Evolutionary conservation across 2,797 vertebrate genomes (phyloP).

Genomic region (Ambastaia sidthimunki): DNA sequence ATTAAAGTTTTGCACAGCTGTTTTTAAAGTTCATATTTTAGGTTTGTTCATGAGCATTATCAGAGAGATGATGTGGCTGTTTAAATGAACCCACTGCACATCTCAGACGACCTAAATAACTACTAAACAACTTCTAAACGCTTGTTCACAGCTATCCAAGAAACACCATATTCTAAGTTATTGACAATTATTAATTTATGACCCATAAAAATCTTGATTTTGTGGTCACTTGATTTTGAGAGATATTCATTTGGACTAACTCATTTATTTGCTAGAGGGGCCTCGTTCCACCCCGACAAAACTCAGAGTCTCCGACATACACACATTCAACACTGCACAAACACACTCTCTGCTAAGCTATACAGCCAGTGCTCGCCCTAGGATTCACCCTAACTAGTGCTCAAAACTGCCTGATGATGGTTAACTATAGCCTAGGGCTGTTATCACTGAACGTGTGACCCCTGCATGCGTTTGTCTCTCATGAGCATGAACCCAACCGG

Average conservation of each 20-base stretch:
- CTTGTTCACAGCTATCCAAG: background rate
- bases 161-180: background rate
- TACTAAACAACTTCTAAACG: constrained; percentile 15
- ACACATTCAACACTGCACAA: constrained; percentile 29
- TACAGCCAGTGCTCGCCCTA: constrained; percentile 69
- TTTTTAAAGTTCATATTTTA: constrained; percentile 57
- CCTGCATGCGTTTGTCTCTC: constrained; percentile 77
- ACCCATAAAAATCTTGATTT: background rate
- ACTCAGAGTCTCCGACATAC: constrained; percentile 67
- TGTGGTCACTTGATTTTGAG: constrained; percentile 64
- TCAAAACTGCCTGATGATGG: constrained; percentile 65
- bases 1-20: constrained; percentile 51
- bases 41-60: constrained; percentile 58
- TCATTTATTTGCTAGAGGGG: constrained; percentile 77
- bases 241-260: constrained; percentile 79
- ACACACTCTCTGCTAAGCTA: constrained; percentile 57
- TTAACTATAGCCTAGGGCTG: constrained; percentile 71
- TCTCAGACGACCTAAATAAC: constrained; percentile 11
- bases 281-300: constrained; percentile 75
- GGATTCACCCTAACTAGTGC: constrained; percentile 77
- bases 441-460: constrained; percentile 76
- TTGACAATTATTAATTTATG: no score
- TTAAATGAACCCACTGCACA: constrained; percentile 17
- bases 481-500: constrained; percentile 70
- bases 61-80: constrained; percentile 37